A percentile compares a stretch with the other conserved stretches of the same genome.
Evolutionary conservation across 2,888 invertebrate species (phyloP).

Genomic region (Mactromeris polynyma): DNA sequence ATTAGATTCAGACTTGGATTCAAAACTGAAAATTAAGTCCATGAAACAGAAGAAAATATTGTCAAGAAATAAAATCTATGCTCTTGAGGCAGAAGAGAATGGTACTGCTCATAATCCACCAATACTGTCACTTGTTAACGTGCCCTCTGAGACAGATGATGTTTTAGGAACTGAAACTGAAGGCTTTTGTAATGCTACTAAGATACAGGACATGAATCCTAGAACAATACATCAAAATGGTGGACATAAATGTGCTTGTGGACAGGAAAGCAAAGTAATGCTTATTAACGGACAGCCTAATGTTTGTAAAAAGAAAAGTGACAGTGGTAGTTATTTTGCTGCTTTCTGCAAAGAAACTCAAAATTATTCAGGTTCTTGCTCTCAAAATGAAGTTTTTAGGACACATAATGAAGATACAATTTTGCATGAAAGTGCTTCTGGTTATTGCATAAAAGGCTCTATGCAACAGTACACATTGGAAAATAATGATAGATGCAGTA

Average conservation of each 20-base stretch:
- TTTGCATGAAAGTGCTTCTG: neutral
- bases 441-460: neutral
- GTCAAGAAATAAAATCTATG: neutral
- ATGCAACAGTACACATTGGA: neutral
- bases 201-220: neutral
- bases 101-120: neutral
- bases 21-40: conserved; percentile 25
- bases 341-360: neutral
- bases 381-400: neutral
- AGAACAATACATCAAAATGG: neutral
- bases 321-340: neutral
- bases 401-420: neutral
- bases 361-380: neutral
- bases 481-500: neutral
- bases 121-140: conserved; percentile 19
- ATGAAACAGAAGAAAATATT: conserved; percentile 27
- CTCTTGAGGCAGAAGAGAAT: neutral
- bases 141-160: neutral
- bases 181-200: neutral
- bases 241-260: neutral
- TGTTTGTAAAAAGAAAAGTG: neutral
- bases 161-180: neutral
- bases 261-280: neutral
- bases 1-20: conserved; percentile 25
- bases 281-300: neutral